Base-by-base conservation (phyloP, 2,888 invertebrate genomes). In the Aleiodes alternator region DNA sequence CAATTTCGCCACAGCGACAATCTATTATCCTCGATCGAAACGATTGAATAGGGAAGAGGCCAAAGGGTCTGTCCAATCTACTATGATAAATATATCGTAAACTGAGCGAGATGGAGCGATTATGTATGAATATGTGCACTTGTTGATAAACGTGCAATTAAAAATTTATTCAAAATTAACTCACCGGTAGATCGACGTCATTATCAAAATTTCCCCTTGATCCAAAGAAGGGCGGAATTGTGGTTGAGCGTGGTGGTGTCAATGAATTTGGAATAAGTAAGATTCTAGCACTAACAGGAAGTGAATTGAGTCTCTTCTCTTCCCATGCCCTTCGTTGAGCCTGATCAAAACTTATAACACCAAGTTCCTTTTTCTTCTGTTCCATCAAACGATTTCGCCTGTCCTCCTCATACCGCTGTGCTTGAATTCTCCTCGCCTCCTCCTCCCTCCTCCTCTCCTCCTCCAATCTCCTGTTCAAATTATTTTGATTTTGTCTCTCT, bases 211-310 rank as follows among this genome's bases (percentile, higher is more conserved):
- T 80, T 11, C 4, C 43, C 56, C 84, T 82, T 48, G 80, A 43
- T 31, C 34, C 53, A 56, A 80, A 11, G n/a, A 72, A 0, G 51
- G 72, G 71, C 16, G 76, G 31, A 11, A 56, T 55, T 56, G 51
- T 66, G 56, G 75, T 59, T 75, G 53, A 23, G 34, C 75, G 53
- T 69, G 50, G 53, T 69, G 50, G 12, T 66, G 29, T 50, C 9
- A 64, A 48, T 69, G 69, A 66, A 51, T 72, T 38, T 64, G 66
- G 50, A n/a, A 70, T 61, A 64, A 87, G 38, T 78, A 87, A 81
- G 83, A 87, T 87, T 73, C 79, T 83, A 23, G 87, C 87, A 66
- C 76, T 83, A 23, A 87, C 84, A 51, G 87, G 87, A 64, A 86
- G 76, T 16, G 84, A 74, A 73, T 82, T 82, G 61, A 86, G 80